Base-by-base conservation (phyloP, 2,113 vertebrate species). In the Phyllopteryx taeniolatus region DNA sequence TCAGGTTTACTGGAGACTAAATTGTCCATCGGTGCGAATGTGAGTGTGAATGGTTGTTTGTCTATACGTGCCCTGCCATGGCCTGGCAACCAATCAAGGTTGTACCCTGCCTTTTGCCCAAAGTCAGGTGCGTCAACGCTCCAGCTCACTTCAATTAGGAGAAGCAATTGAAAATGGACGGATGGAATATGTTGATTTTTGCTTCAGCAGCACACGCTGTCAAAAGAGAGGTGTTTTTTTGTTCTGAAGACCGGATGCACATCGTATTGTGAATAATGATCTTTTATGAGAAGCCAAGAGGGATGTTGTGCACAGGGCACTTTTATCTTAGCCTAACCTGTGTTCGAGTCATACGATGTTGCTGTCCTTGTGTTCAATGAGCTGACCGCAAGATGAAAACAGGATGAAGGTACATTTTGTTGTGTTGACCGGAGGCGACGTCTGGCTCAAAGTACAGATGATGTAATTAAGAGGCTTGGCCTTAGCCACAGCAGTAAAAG, bases 341-440 rank as follows among this genome's bases (percentile, higher is more conserved):
- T 31, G 10, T 5, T 27, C 11, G 10, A 13, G 56, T 27, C 56
- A 57, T 31, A 31, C 63, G 43, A 19, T 22, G 43, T 54, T 12
- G 12, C 14, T 8, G 12, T 53, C 12, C 5, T 17, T 8, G 2
- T 44, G 14, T 72, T 74, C 60, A 66, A 56, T 70, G 49, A 72
- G 39, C 65, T 70, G 68, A 77, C 73, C 74, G 39, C 59, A 10
- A 5, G 61, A 72, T 60, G 66, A 72, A 80, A 71, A 77, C 83
- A 82, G 84, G 84, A 86, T 77, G 85, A 79, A 80, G 70, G 77
- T 83, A 17, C 64, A 71, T 85, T 82, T 47, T 79, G 76, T 71
- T 72, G 51, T 56, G 74, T 75, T 79, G 71, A 81, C 54, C 73
- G 83, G 51, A 73, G 33, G 42, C 75, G 71, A 78, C 43, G 64